Percentiles rank a stretch among this genome's conserved stretches.
Conservation (phyloP, 1,140 invertebrate species). For the Spodoptera frugiperda region DNA sequence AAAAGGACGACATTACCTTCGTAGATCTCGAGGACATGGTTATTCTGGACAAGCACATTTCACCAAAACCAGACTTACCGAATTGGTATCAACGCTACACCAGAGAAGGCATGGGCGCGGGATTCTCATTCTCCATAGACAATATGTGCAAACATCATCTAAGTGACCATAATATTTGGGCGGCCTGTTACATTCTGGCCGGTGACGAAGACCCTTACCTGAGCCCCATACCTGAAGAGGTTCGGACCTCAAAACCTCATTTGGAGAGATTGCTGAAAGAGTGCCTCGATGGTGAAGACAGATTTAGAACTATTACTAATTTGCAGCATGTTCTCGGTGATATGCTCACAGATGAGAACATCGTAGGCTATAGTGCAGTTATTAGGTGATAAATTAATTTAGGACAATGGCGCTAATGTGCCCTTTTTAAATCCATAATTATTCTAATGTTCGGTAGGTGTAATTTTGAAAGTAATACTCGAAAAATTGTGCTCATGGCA, state of each 20-base stretch:
- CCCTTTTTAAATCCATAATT: neutral
- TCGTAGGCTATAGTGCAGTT: conserved; percentile 56
- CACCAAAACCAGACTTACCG: conserved; percentile 69
- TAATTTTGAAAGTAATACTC: neutral
- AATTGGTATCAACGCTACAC: conserved; percentile 77
- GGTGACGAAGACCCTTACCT: conserved; percentile 73
- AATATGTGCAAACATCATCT: conserved; percentile 80
- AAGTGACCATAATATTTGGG: conserved; percentile 81
- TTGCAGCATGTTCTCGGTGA: conserved; percentile 75
- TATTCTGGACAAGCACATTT: conserved; percentile 78
- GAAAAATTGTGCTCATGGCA: no score
- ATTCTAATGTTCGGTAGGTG: neutral
- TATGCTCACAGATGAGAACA: conserved; percentile 72
- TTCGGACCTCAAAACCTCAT: conserved; percentile 68
- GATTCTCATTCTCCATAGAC: conserved; percentile 78
- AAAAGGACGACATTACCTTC: conserved; percentile 76
- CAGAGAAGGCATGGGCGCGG: conserved; percentile 65
- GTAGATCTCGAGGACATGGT: conserved; percentile 80
- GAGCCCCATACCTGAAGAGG: conserved; percentile 74
- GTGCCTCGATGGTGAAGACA: conserved; percentile 73
- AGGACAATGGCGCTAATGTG: neutral
- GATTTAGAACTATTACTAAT: conserved; percentile 71
- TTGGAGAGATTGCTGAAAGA: conserved; percentile 67
- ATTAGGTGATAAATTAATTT: conserved; percentile 62
- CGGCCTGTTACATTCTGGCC: conserved; percentile 76